Conservation (phyloP, 1,140 invertebrate species). For the Druon quercuslanigerum region DNA sequence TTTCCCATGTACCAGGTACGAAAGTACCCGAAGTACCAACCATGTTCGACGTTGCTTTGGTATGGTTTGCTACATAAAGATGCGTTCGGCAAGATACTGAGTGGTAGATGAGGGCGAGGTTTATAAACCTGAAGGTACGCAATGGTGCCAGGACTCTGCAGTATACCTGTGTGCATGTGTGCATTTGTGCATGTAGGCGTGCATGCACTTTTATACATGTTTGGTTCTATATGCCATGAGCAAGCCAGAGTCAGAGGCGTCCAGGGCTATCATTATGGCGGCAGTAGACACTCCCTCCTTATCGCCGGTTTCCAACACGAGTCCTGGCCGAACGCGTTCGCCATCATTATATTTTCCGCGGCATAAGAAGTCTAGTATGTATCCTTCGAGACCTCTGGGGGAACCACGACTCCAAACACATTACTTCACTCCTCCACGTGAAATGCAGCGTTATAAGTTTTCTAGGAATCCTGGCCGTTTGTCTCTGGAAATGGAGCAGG, state of each 20-base stretch:
- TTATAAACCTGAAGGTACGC: slow-evolving; percentile 15
- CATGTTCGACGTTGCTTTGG: no score
- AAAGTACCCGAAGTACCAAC: no score
- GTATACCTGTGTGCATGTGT: slow-evolving; percentile 34
- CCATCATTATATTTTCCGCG: slow-evolving; percentile 71
- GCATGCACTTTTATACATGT: slow-evolving; percentile 18
- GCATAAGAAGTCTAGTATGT: slow-evolving; percentile 52
- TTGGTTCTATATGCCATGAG: slow-evolving; percentile 26
- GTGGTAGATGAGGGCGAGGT: not conserved
- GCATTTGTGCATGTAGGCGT: not conserved
- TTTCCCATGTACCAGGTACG: no score
- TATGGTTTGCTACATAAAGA: not conserved
- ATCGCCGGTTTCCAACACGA: slow-evolving; percentile 70
- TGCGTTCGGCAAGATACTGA: slow-evolving; percentile 24
- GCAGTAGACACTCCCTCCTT: slow-evolving; percentile 73
- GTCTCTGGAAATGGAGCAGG: slow-evolving; percentile 1
- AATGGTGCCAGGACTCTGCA: slow-evolving; percentile 19
- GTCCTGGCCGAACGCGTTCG: slow-evolving; percentile 55
- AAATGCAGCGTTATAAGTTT: slow-evolving; percentile 38
- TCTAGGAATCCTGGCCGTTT: slow-evolving; percentile 40
- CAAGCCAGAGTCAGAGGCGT: slow-evolving; percentile 35
- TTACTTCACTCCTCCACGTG: not conserved
- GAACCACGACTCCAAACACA: slow-evolving; percentile 20
- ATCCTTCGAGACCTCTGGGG: slow-evolving; percentile 30
- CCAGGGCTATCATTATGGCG: slow-evolving; percentile 72